These are phyloP conservation scores for Aphelenchoides avenae DNA, from an alignment of 1,140 invertebrate genomes.

Conservation along the genomic window DNA sequence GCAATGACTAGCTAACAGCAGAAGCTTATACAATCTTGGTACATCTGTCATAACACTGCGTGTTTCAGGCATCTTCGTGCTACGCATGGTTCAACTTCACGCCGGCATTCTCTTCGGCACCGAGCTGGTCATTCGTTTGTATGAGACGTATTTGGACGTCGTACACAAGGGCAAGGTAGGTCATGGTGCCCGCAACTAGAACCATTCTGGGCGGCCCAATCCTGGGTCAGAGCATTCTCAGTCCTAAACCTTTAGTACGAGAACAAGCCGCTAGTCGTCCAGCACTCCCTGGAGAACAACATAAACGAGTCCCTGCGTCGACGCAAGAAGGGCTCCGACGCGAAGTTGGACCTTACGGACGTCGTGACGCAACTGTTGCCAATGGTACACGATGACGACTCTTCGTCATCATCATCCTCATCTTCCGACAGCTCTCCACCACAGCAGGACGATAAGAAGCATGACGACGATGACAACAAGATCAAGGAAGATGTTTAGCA, in stretches of 20 bases:
- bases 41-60: too few species aligned
- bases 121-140: conserved; percentile 22
- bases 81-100: conserved; percentile 61
- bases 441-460: not conserved
- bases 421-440: not conserved
- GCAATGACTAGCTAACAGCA: too few species aligned
- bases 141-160: conserved; percentile 21
- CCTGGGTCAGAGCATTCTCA: not conserved
- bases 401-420: conserved; percentile 9
- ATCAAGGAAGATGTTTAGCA: conserved; percentile 7
- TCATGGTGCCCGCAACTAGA: not conserved
- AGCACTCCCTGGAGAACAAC: conserved; percentile 10
- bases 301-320: not conserved
- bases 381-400: not conserved
- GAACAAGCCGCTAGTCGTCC: too few species aligned
- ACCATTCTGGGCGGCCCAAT: not conserved
- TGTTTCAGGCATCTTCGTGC: conserved; percentile 63
- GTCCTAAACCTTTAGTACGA: conserved; percentile 3
- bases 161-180: conserved; percentile 3
- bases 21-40: too few species aligned
- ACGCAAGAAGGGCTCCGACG: conserved; percentile 1
- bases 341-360: not conserved
- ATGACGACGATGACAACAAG: conserved; percentile 9
- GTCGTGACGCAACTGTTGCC: not conserved
- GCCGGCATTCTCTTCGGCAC: conserved; percentile 40